phyloP scores from a whole-genome alignment of 2,113 vertebrate genomes.

The Plecturocebus donacophilus region DNA sequence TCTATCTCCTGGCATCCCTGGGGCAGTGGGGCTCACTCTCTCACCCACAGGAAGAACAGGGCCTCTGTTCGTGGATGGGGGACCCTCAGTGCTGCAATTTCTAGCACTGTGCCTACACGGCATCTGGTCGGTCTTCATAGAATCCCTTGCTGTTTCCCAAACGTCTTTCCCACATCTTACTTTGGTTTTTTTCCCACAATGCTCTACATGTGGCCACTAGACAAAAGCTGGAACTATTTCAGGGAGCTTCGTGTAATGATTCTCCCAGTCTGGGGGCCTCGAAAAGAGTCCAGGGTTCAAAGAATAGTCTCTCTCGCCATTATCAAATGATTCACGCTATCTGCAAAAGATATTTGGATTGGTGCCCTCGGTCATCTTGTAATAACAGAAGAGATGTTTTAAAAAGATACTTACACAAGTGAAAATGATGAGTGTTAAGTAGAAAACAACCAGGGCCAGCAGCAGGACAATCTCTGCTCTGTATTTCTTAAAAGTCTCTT shows the following conservation, averaged over 20 bases:
- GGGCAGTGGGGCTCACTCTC: background rate
- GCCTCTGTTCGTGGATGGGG: rapidly evolving
- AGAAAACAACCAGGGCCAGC: constrained; percentile 84
- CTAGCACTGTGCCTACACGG: background rate
- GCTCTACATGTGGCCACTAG: background rate
- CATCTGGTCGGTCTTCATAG: background rate
- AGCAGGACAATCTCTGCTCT: constrained; percentile 82
- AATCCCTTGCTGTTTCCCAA: background rate
- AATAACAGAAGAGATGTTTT: background rate
- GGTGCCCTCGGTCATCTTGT: too few relatives aligned
- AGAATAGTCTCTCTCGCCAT: background rate
- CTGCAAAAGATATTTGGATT: background rate
- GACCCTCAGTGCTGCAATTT: rapidly evolving
- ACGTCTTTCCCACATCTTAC: background rate
- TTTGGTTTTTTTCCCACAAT: background rate
- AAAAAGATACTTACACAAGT: constrained; percentile 85
- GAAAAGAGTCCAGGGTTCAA: background rate
- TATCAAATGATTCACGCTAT: background rate
- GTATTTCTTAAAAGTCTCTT: constrained; percentile 79
- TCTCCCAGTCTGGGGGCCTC: background rate
- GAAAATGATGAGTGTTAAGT: constrained; percentile 86
- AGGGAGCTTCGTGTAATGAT: background rate
- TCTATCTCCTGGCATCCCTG: too few relatives aligned
- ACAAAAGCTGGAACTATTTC: background rate
- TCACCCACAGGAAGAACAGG: rapidly evolving